These are phyloP conservation scores for Ariopsis seemanni DNA, from an alignment of 2,113 vertebrate species.

Conservation along the genomic window DNA sequence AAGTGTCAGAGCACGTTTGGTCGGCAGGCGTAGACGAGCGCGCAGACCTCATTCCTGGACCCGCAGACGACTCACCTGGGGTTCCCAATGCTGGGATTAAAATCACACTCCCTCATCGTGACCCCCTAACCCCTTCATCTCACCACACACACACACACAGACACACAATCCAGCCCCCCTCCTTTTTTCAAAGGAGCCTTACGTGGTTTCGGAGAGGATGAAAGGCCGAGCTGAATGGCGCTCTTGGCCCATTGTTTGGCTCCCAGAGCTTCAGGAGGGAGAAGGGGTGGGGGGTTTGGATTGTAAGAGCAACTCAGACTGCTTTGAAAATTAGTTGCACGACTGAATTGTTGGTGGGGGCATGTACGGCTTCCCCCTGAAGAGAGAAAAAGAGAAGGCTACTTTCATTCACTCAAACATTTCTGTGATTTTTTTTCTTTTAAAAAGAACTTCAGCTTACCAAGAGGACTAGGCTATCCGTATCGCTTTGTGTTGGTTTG, in stretches of 20 bases:
- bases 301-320: constrained; percentile 77
- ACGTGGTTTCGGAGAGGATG: constrained; percentile 75
- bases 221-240: constrained; percentile 79
- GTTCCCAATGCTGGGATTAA: constrained; percentile 62
- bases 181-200: constrained; percentile 37
- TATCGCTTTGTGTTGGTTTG: constrained; percentile 12
- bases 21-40: constrained; percentile 42
- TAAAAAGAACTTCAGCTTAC: neutral
- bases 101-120: constrained; percentile 47
- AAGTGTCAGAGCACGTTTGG: constrained; percentile 82
- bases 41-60: constrained; percentile 76
- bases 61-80: constrained; percentile 76
- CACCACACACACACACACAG: constrained; percentile 19
- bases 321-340: constrained; percentile 85
- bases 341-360: constrained; percentile 69
- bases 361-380: constrained; percentile 63
- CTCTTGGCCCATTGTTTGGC: constrained; percentile 84
- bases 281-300: constrained; percentile 51
- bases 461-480: constrained; percentile 5
- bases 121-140: constrained; percentile 30
- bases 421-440: neutral
- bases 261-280: constrained; percentile 51
- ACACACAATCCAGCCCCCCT: neutral
- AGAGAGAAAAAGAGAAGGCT: constrained; percentile 12
- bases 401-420: neutral